Percentiles rank a stretch among this genome's conserved stretches.
Evolutionary conservation across 2,888 invertebrate species (phyloP).

Genomic region (Darwinula stevensoni): DNA sequence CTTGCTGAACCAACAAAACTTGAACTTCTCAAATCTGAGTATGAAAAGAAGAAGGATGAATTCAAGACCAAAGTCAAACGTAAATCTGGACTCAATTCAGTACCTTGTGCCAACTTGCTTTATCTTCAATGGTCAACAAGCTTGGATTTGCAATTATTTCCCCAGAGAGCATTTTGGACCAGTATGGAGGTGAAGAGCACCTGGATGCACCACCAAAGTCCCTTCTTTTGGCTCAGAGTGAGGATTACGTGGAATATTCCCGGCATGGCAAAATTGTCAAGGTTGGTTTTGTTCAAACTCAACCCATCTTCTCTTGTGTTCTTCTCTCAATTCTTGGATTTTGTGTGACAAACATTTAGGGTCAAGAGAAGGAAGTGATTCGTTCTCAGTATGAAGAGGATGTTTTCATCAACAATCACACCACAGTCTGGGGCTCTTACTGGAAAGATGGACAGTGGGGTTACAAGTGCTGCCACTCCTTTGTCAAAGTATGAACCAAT

Average conservation of each 20-base stretch:
- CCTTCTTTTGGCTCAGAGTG: constrained; percentile 73
- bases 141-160: too few relatives aligned
- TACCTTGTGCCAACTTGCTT: too few relatives aligned
- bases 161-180: constrained; percentile 55
- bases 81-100: too few relatives aligned
- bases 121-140: too few relatives aligned
- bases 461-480: constrained; percentile 77
- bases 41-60: constrained; percentile 58
- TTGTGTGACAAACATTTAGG: constrained; percentile 18
- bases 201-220: constrained; percentile 57
- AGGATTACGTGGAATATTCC: constrained; percentile 83
- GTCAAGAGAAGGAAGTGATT: constrained; percentile 58
- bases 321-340: constrained; percentile 1
- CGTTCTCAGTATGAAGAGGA: constrained; percentile 82
- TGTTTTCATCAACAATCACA: constrained; percentile 67
- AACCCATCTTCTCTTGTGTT: too few relatives aligned
- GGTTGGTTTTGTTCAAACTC: constrained; percentile 9
- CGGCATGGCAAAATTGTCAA: constrained; percentile 48
- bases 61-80: constrained; percentile 53
- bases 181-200: constrained; percentile 85
- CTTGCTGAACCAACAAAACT: constrained; percentile 93
- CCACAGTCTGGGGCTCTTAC: constrained; percentile 78
- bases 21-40: constrained; percentile 64
- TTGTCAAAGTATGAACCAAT: constrained; percentile 26
- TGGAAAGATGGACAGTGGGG: constrained; percentile 89